A percentile compares a stretch with the other conserved stretches of the same genome.
Conservation (phyloP, 2,888 invertebrate genomes). For the Apamea anceps region DNA sequence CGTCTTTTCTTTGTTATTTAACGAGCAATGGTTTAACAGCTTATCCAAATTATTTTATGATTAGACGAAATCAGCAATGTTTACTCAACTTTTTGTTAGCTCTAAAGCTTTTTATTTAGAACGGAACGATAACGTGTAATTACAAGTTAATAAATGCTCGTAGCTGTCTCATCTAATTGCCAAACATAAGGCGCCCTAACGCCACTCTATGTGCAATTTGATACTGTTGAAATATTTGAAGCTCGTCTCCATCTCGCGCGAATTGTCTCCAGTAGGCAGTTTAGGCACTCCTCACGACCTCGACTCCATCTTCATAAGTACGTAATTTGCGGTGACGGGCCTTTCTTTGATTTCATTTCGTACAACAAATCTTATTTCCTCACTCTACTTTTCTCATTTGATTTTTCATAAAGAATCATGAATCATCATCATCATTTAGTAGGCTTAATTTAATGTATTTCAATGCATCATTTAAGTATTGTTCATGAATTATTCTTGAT, state of each 20-base stretch:
- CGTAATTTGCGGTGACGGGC: constrained; percentile 40
- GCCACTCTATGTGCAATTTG: constrained; percentile 13
- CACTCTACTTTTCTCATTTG: not conserved
- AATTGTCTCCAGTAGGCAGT: constrained; percentile 5
- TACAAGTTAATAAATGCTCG: constrained; percentile 16
- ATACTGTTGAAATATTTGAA: constrained; percentile 37
- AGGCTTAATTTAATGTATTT: not conserved
- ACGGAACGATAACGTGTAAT: constrained; percentile 2
- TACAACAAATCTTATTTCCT: constrained; percentile 33
- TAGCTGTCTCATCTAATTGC: constrained; percentile 13
- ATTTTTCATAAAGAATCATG: not conserved
- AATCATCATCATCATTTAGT: constrained; percentile 1
- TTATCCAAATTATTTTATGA: constrained; percentile 11
- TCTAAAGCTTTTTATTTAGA: not conserved
- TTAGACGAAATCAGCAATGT: not conserved
- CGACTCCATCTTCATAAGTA: constrained; percentile 34
- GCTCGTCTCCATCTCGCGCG: constrained; percentile 7
- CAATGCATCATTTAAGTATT: not conserved
- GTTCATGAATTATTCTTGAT: constrained; percentile 13
- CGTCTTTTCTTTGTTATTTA: constrained; percentile 11
- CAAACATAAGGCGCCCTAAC: constrained; percentile 1
- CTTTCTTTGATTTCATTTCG: constrained; percentile 41
- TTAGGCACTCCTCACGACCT: constrained; percentile 8
- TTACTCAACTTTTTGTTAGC: not conserved
- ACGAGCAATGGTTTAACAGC: not conserved